These are phyloP conservation scores for Perccottus glenii DNA, from an alignment of 2,113 vertebrate genomes.

Conservation along the genomic window DNA sequence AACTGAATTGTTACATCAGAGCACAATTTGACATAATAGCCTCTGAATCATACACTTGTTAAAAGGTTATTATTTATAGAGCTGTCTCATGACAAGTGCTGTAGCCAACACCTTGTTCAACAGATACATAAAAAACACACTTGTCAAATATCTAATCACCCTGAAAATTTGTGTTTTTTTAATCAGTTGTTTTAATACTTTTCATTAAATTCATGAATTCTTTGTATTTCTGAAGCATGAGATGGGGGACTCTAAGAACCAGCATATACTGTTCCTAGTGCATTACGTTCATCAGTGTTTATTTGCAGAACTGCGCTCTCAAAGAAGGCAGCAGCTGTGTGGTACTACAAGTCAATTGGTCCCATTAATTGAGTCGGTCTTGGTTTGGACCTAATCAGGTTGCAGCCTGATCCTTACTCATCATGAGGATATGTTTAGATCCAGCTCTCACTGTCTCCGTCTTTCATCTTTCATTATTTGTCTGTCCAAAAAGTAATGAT, in stretches of 20 bases:
- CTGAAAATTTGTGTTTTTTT: constrained; percentile 1
- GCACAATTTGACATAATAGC: constrained; percentile 26
- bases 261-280: neutral
- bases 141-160: neutral
- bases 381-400: constrained; percentile 67
- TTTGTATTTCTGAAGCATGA: neutral
- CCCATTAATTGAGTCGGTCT: constrained; percentile 71
- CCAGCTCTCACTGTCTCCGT: neutral
- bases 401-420: constrained; percentile 38
- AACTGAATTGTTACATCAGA: constrained; percentile 20
- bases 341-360: constrained; percentile 49
- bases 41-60: constrained; percentile 49
- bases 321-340: constrained; percentile 47
- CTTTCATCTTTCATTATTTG: constrained; percentile 5
- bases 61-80: constrained; percentile 55
- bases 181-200: neutral
- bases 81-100: constrained; percentile 10
- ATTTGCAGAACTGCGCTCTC: constrained; percentile 26
- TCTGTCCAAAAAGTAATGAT: neutral
- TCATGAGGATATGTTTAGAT: constrained; percentile 42
- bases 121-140: neutral
- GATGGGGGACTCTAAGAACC: neutral
- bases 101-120: constrained; percentile 15
- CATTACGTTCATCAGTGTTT: constrained; percentile 24
- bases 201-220: constrained; percentile 4